A percentile compares a stretch with the other conserved stretches of the same genome.
Evolutionary conservation across 2,113 vertebrate genomes (phyloP).

Genomic region (Clarias batrachus): DNA sequence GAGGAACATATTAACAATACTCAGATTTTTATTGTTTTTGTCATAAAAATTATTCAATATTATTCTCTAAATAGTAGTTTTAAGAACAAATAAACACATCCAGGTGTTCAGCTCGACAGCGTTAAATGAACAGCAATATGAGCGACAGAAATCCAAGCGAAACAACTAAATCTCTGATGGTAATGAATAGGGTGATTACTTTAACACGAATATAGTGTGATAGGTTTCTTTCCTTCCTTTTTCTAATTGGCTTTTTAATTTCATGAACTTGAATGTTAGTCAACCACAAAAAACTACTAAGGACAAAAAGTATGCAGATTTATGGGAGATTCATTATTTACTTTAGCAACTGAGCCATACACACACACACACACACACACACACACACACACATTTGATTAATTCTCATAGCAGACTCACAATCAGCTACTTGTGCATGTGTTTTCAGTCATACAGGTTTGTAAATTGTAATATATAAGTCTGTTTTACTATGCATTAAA

Average conservation of each 20-base stretch:
- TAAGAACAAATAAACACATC: neutral
- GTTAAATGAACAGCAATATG: conserved; percentile 11
- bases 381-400: conserved; percentile 73
- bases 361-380: neutral
- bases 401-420: conserved; percentile 74
- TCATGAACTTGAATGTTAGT: conserved; percentile 39
- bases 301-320: conserved; percentile 61
- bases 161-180: conserved; percentile 4
- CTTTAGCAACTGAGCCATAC: conserved; percentile 58
- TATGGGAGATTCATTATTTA: conserved; percentile 77
- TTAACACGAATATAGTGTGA: conserved; percentile 22
- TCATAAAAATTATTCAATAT: neutral
- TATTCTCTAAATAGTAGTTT: neutral
- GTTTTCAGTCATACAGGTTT: conserved; percentile 15
- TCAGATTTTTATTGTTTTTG: neutral
- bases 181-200: conserved; percentile 43
- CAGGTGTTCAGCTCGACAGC: neutral
- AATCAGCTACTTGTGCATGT: conserved; percentile 67
- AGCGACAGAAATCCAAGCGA: neutral
- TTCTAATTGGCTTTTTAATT: conserved; percentile 42
- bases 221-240: conserved; percentile 42
- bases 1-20: neutral
- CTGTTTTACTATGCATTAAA: conserved; percentile 62
- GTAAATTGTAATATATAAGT: conserved; percentile 36
- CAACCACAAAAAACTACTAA: conserved; percentile 46